Evolutionary conservation across 2,888 invertebrate genomes (phyloP), one percentile per base, ranked within the genome.

Genomic region (Sphaerophoria rueppellii): DNA sequence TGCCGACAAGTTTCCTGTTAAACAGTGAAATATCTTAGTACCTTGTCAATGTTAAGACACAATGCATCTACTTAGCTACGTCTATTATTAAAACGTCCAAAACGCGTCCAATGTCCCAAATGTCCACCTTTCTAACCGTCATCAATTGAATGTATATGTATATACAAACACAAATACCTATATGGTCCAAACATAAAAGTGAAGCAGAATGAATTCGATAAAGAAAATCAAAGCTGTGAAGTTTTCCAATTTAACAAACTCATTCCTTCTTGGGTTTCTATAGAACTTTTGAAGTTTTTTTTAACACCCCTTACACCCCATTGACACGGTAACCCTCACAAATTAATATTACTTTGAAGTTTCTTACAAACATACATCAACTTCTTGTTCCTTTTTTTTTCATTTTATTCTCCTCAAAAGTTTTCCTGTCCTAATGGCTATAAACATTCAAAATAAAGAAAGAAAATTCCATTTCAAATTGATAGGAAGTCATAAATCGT

Each of bases 191-290:
- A 75, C 69, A 14, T 71, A 43, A 67, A 65, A 14, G 12, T 40
- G n/a, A 16, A 24, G 24, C 24, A 24, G 24, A 24, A 24, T 24
- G 24, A 24, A 24, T 24, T 24, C 24, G 24, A 24, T 24, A n/a
- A 11, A 57, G 37, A 70, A 52, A 80, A 70, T 50, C 37, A 63
- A 32, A 70, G 71, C 80, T 69, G 67, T 76, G 81, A 85, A 85
- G 81, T 85, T 85, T 85, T 85, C 85, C 85, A 85, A 85, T 85
- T 85, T 85, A 85, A 85, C 85, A 85, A 85, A 81, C 85, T 24
- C 24, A 24, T 24, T 24, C 24, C 24, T 24, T 24, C 24, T 24
- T 24, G 24, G 24, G 6, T 43, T 43, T 43, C 11, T 0, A 4
- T 43, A 4, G 4, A 81, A 73, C 71, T 85, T 75, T 63, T 14